Base-by-base conservation (phyloP, 1,140 invertebrate species). In the Drosophila auraria region DNA sequence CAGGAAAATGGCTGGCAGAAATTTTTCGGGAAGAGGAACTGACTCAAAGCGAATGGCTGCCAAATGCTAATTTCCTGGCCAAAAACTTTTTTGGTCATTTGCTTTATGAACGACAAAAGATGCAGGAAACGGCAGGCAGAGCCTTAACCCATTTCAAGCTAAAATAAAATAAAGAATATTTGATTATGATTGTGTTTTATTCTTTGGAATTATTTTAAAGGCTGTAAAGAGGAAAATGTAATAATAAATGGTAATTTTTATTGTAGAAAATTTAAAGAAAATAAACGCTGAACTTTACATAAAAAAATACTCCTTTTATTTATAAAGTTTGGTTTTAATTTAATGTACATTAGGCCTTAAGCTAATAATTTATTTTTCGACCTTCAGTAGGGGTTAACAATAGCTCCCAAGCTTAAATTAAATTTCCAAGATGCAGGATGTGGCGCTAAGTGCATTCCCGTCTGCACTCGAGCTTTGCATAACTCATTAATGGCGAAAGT, bases 51-150 rank as follows among this genome's bases (percentile, higher is more conserved):
- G 44, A 64, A 75, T 27, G 59, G 54, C 70, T 63, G 77, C 71
- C 77, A 78, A 86, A 82, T 71, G 83, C 77, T 86, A 87, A 86
- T 86, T 86, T 87, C 53, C 61, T 51, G 56, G 69, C 65, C 75
- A 45, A 78, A 86, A 86, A 79, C 64, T 79, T 82, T 80, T 79
- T 86, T 75, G 61, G 64, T 69, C 65, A 82, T 83, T 83, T 77
- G 77, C 72, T 83, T 83, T 80, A 80, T 72, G 83, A 75, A 65
- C 63, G 71, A 61, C 54, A 77, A 64, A 63, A 73, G 42, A 71
- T 71, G 44, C 36, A 42, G 70, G 25, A 58, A 71, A 33, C 51
- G 49, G 25, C 38, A 36, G 17, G 3, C 15, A 15, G 23, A 45
- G 49, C 23, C 9, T 74, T 74, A 74, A 74, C 69, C 71, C 71